These are phyloP conservation scores for Drosophila ironensis DNA, from an alignment of 1,140 invertebrate species.

Conservation along the genomic window DNA sequence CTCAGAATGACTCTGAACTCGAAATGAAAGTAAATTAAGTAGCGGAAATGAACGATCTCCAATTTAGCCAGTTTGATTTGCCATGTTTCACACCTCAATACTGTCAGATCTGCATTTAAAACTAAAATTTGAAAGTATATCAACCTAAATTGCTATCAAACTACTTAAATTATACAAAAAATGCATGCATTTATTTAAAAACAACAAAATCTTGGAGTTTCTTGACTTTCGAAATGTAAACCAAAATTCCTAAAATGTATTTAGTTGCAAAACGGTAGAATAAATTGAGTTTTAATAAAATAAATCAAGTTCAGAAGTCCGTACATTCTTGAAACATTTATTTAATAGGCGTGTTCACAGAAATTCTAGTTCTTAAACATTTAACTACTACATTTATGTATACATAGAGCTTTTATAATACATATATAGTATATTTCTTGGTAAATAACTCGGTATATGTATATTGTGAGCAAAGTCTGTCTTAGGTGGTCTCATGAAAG, in stretches of 20 bases:
- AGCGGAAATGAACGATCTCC: conserved; percentile 14
- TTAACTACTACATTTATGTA: conserved; percentile 36
- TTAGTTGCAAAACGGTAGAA: too few relatives aligned
- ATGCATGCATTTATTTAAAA: conserved; percentile 21
- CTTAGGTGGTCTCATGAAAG: conserved; percentile 51
- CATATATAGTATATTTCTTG: conserved; percentile 14
- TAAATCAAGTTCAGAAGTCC: too few relatives aligned
- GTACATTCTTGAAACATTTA: conserved; percentile 26
- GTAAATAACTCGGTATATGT: neutral
- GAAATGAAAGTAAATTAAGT: conserved; percentile 40
- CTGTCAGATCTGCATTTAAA: conserved; percentile 13
- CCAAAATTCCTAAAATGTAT: neutral
- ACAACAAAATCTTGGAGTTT: neutral
- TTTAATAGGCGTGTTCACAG: conserved; percentile 34
- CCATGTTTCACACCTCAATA: neutral
- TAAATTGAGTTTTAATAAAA: too few relatives aligned
- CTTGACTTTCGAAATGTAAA: too few relatives aligned
- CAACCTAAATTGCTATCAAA: neutral
- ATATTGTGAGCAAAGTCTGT: conserved; percentile 36
- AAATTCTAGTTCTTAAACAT: conserved; percentile 41
- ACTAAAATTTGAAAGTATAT: conserved; percentile 5
- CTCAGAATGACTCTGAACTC: conserved; percentile 4
- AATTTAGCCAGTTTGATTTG: conserved; percentile 8
- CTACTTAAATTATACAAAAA: neutral
- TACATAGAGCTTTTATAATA: too few relatives aligned